Conservation (phyloP, 2,113 vertebrate species). For the Telmatochromis sp. region DNA sequence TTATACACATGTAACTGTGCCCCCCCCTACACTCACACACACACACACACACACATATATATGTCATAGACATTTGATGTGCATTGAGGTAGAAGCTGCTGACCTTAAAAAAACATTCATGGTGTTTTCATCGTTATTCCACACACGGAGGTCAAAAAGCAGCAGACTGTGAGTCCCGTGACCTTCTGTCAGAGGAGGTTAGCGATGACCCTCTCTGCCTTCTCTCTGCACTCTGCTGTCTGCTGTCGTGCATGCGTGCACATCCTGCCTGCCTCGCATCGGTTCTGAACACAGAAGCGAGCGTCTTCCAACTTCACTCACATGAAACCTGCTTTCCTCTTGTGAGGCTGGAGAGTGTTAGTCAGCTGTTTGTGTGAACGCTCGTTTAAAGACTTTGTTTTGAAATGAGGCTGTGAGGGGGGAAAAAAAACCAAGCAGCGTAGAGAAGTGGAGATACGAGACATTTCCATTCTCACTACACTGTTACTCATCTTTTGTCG, state of each 20-base stretch:
- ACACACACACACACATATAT: fast-evolving
- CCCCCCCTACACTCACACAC: fast-evolving
- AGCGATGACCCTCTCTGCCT: background rate
- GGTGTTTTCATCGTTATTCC: conserved; percentile 14
- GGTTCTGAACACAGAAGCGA: background rate
- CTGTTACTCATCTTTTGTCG: conserved; percentile 41
- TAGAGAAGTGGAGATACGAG: conserved; percentile 4
- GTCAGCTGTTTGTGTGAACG: conserved; percentile 11
- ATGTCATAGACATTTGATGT: background rate
- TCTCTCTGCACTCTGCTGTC: background rate
- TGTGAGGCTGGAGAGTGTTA: background rate
- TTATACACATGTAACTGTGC: background rate
- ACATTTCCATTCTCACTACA: conserved; percentile 40
- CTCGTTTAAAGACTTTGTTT: conserved; percentile 27
- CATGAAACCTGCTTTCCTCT: background rate
- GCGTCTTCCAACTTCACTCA: background rate
- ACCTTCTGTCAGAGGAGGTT: conserved; percentile 25
- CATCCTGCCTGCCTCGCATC: background rate
- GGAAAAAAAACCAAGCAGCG: background rate
- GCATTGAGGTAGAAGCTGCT: background rate
- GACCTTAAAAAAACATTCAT: background rate
- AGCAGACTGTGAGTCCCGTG: background rate
- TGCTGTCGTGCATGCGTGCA: background rate
- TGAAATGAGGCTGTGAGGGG: background rate
- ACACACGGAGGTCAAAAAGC: background rate